Evolutionary conservation across 2,113 vertebrate species (phyloP), one percentile per base, ranked within the genome.

Genomic region (Oryzias curvinotus): DNA sequence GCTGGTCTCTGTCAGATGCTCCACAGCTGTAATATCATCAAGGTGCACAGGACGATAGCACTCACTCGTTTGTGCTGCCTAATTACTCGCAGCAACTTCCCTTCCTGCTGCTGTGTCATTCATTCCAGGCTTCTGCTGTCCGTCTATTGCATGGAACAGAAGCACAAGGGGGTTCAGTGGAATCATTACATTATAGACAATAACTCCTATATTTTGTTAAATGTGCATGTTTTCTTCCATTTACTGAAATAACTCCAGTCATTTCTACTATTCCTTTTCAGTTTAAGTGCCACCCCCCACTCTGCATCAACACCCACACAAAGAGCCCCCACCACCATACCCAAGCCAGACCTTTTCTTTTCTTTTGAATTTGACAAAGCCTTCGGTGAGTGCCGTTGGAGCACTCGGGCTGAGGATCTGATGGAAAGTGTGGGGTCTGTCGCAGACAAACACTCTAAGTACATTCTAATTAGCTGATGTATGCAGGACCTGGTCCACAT

Each of bases 391-490:
- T 76, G 78, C 63, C 73, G 84, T 83, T 82, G 61, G 70, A 84
- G 78, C 77, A 85, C 82, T 89, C 85, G 80, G 84, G 78, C 82
- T 68, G 80, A 78, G 78, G 77, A 81, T 88, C 76, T 88, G 86
- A 87, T 88, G 81, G 86, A 70, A 73, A 87, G 76, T 80, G 84
- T 80, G 57, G 77, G 82, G 81, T 83, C 85, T 84, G 81, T 83
- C 73, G 55, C 73, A 74, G 65, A 80, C 59, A 77, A 49, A 72
- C 62, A 18, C 67, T 73, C 57, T 82, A 85, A 91, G 89, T 78
- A 85, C 82, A 70, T 87, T 88, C 85, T 91, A 90, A 90, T 92
- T 92, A 91, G 85, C 86, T 90, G 90, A 91, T 93, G 90, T 91
- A 90, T 92, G 91, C 92, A 90, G 89, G 89, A 91, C 84, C 79